Base-by-base conservation (phyloP, 2,113 vertebrate species). In the Channa maculata region DNA sequence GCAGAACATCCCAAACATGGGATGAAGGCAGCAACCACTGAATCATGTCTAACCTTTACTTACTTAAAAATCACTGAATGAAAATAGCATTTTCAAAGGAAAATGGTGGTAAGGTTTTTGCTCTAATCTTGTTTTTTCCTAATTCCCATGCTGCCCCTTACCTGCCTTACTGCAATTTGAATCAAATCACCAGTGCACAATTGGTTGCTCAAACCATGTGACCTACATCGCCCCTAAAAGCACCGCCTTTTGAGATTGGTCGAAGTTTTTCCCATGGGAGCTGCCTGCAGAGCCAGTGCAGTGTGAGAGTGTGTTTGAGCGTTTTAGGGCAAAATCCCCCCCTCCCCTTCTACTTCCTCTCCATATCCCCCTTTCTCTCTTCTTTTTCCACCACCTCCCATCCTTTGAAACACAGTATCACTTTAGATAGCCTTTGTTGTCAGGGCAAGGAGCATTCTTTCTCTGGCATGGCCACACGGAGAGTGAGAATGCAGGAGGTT, bases 191-290 rank as follows among this genome's bases (percentile, higher is more conserved):
- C 54, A 11, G 61, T 11, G 34, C 65, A 71, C 84, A 69, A 95
- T 93, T 94, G 93, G 93, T 67, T 84, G 67, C 53, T 54, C 49
- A 5, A 65, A 64, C 85, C 93, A 94, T 80, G 90, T 95, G 93
- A 94, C 92, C 82, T 50, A 63, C 63, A 85, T 88, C 64, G 53
- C 62, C 72, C 67, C 77, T 38, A 71, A 77, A 86, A 86, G 90
- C 55, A 78, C 85, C 77, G 66, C 90, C 88, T 87, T 87, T 88
- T 88, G 69, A 88, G 81, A 86, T 85, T 89, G 84, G 79, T 85
- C 66, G 66, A 84, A 87, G 88, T 91, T 94, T 94, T 94, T 95
- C 94, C 94, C 94, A 95, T 94, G 94, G 92, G 92, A 95, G 92
- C 92, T 78, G 85, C 91, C 79, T 85, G 82, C 77, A 79, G 87